A percentile compares a stretch with the other conserved stretches of the same genome.
Evolutionary conservation across 2,888 invertebrate genomes (phyloP).

Genomic region (Oegoconia quadripuncta): DNA sequence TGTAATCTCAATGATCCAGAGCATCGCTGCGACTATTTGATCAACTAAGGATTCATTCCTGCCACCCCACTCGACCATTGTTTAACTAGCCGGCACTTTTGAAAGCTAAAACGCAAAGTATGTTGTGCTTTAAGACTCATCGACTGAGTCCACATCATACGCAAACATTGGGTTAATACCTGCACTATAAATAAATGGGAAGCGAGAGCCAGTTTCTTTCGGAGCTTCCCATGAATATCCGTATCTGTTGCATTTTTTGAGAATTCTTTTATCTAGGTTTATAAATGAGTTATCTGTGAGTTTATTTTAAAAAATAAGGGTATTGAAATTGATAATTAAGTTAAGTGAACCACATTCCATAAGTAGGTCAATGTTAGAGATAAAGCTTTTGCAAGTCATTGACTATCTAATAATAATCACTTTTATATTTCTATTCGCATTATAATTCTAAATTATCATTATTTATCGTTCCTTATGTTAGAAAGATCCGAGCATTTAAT

Average conservation of each 20-base stretch:
- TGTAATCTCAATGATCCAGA: slow-evolving; percentile 53
- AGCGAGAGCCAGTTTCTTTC: slow-evolving; percentile 58
- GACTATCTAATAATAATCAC: no score
- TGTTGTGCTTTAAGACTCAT: slow-evolving; percentile 73
- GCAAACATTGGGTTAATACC: slow-evolving; percentile 69
- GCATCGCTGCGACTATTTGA: slow-evolving; percentile 52
- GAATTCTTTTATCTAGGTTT: neutral
- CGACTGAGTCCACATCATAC: slow-evolving; percentile 63
- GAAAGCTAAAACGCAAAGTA: slow-evolving; percentile 78
- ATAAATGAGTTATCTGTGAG: neutral
- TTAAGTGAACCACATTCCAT: no score
- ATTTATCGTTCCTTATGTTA: no score
- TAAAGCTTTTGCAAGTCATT: no score
- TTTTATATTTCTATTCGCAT: no score
- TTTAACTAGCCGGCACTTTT: slow-evolving; percentile 71
- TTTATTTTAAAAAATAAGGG: no score
- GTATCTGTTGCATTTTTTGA: slow-evolving; percentile 7
- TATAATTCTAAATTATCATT: no score
- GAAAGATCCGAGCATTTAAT: no score
- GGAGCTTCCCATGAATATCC: slow-evolving; percentile 49
- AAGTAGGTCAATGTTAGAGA: no score
- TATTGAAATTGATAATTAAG: no score
- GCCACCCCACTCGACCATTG: slow-evolving; percentile 59
- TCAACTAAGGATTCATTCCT: slow-evolving; percentile 55
- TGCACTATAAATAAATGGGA: slow-evolving; percentile 72